These are phyloP conservation scores for Dimorphilus gyrociliatus DNA, from an alignment of 2,888 invertebrate genomes.

Conservation along the genomic window DNA sequence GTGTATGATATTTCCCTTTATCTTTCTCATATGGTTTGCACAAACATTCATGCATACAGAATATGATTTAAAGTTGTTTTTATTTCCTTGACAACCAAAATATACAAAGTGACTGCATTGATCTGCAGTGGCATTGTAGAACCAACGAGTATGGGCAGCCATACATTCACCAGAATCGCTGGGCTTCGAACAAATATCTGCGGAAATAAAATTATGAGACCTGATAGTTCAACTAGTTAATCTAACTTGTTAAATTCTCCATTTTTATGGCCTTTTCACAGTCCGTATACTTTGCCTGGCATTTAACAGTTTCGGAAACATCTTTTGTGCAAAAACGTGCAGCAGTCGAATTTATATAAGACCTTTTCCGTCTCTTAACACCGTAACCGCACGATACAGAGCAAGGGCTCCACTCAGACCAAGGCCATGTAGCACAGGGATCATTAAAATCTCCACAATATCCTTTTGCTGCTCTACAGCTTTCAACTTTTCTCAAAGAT, in stretches of 20 bases:
- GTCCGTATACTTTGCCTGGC: conserved; percentile 21
- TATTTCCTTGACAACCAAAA: conserved; percentile 73
- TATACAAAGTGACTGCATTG: conserved; percentile 66
- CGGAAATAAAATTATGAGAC: conserved; percentile 4
- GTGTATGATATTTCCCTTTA: too few species aligned
- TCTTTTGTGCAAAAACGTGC: conserved; percentile 49
- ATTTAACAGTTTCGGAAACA: conserved; percentile 23
- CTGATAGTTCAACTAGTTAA: background rate
- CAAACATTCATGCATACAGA: conserved; percentile 35
- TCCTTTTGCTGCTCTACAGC: conserved; percentile 2
- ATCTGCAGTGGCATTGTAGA: conserved; percentile 54
- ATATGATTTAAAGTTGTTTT: conserved; percentile 58
- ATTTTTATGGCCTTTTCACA: conserved; percentile 31
- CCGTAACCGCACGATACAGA: conserved; percentile 55
- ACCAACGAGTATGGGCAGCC: conserved; percentile 70
- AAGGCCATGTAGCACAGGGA: conserved; percentile 49
- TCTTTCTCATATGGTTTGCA: too few species aligned
- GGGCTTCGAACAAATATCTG: conserved; percentile 34
- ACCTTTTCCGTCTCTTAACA: conserved; percentile 3
- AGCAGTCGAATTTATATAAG: conserved; percentile 48
- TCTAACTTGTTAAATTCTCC: conserved; percentile 31
- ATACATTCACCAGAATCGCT: conserved; percentile 69
- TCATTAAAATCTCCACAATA: too few species aligned
- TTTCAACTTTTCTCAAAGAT: background rate
- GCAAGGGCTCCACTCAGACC: conserved; percentile 70